Conservation (phyloP, 2,888 invertebrate genomes). For the Brenthis ino region DNA sequence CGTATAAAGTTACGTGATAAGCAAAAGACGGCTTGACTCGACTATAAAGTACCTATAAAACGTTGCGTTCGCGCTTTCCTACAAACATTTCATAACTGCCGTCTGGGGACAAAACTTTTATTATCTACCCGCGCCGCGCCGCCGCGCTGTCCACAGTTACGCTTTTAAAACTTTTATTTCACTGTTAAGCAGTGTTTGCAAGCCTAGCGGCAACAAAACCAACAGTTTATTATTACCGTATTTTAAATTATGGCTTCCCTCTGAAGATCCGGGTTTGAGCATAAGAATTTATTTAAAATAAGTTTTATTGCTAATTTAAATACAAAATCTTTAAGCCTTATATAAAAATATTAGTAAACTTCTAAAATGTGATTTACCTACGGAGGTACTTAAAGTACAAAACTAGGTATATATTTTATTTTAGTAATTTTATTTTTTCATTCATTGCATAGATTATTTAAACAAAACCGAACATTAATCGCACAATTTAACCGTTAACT, state of each 20-base stretch:
- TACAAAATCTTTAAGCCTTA: no score
- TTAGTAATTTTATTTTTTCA: no score
- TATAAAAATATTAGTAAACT: no score
- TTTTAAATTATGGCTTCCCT: conserved; percentile 23
- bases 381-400: no score
- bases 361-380: no score
- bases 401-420: no score
- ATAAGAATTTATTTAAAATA: neutral
- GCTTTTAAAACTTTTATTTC: conserved; percentile 60
- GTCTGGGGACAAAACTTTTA: conserved; percentile 55
- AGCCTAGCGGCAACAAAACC: conserved; percentile 32
- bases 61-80: conserved; percentile 33
- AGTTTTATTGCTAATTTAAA: neutral
- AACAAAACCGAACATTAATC: no score
- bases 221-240: conserved; percentile 29
- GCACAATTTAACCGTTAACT: no score
- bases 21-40: conserved; percentile 14
- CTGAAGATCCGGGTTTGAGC: neutral
- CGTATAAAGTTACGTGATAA: conserved; percentile 20
- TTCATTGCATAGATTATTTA: no score
- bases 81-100: conserved; percentile 40
- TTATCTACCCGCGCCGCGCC: conserved; percentile 53
- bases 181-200: conserved; percentile 49
- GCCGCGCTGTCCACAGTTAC: conserved; percentile 45
- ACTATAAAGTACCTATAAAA: conserved; percentile 36